Evolutionary conservation across 2,113 vertebrate species (phyloP).

Genomic region (Jacana jacana): DNA sequence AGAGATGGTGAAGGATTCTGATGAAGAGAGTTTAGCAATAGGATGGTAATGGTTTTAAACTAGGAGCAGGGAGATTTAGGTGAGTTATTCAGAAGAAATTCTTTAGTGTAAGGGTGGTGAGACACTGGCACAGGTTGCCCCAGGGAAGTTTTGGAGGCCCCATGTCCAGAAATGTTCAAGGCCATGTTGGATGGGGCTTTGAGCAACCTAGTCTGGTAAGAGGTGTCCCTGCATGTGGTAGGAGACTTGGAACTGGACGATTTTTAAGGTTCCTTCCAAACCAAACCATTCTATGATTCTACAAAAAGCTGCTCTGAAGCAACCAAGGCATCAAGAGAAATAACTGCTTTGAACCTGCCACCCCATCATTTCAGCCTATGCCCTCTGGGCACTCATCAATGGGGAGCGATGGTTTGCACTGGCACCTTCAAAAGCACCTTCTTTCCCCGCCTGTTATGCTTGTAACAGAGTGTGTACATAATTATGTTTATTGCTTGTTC

Average conservation of each 20-base stretch:
- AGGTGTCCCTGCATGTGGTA: not conserved
- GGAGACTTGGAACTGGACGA: not conserved
- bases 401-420: fast-evolving
- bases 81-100: not conserved
- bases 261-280: not conserved
- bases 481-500: not conserved
- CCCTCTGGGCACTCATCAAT: not conserved
- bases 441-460: not conserved
- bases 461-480: not conserved
- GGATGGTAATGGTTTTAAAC: not conserved
- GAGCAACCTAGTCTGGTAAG: not conserved
- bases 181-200: not conserved
- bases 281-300: not conserved
- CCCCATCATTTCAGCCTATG: fast-evolving
- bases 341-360: not conserved
- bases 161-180: not conserved
- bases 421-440: not conserved
- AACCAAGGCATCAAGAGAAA: not conserved
- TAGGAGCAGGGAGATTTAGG: not conserved
- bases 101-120: not conserved
- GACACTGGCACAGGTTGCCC: not conserved
- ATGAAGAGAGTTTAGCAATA: not conserved
- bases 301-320: not conserved
- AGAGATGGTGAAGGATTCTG: not conserved
- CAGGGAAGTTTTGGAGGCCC: not conserved